Conservation (phyloP, 2,113 vertebrate species). For the Brachypodius melanocephalos region DNA sequence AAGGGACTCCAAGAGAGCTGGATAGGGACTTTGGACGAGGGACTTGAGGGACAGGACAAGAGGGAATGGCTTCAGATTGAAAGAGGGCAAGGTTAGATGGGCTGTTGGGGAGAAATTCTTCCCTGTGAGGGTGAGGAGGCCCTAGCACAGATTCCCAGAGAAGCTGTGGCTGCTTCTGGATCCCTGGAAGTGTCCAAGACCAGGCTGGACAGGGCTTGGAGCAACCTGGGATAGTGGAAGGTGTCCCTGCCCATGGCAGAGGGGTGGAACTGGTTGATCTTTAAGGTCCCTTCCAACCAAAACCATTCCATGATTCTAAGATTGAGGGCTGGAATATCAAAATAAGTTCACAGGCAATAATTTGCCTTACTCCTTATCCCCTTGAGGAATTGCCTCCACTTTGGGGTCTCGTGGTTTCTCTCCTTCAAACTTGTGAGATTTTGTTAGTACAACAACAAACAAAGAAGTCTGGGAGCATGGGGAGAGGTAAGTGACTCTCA, state of each 20-base stretch:
- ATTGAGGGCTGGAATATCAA: neutral
- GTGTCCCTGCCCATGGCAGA: neutral
- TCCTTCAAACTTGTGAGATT: neutral
- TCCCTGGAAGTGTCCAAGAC: neutral
- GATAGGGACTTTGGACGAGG: neutral
- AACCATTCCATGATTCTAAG: neutral
- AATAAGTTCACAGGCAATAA: neutral
- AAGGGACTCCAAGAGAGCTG: neutral
- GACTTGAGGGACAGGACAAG: neutral
- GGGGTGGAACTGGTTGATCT: too few relatives aligned
- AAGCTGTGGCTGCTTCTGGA: neutral
- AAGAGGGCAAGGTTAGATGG: neutral
- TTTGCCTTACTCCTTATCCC: neutral
- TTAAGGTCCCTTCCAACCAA: neutral
- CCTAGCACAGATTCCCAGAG: neutral
- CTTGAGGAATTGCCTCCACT: neutral
- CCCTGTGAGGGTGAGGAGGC: rapidly evolving
- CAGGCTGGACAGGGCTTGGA: rapidly evolving
- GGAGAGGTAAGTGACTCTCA: neutral
- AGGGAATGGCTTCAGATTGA: neutral
- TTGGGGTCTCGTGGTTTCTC: rapidly evolving
- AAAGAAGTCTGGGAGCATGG: neutral
- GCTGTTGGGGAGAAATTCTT: neutral
- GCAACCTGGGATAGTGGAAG: neutral
- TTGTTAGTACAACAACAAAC: neutral